Evolutionary conservation across 2,113 vertebrate genomes (phyloP), one percentile per base, ranked within the genome.

Genomic region (Pyxicephalus adspersus): DNA sequence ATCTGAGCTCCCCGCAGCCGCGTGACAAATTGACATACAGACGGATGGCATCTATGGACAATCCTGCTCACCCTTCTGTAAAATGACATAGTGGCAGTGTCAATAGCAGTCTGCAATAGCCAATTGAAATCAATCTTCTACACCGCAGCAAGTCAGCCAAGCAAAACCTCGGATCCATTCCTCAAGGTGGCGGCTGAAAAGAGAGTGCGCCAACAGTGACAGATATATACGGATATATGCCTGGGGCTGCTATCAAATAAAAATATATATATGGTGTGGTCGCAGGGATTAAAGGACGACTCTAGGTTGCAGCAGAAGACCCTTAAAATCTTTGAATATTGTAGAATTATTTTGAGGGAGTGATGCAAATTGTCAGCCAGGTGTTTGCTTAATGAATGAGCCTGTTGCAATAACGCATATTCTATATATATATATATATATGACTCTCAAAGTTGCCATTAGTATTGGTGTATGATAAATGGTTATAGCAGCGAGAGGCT

Each of bases 21-120:
- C 7, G 28, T 58, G 77, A 68, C 52, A 79, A 70, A 79, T 55
- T 79, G 77, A 79, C 52, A 58, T 16, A 38, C 54, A 70, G 64
- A 79, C 64, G 6, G 52, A 68, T 79, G 64, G 77, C 20, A 26
- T 60, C 65, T 26, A 31, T 19, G 50, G 29, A 60, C 65, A 70
- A 70, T 70, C 52, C 55, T 55, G 51, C 71, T 81, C 68, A 66
- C 34, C 51, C 76, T 34, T 67, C 73, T 50, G 52, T 58, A 80
- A 50, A 66, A 57, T 66, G 50, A 77, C 64, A 72, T 50, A 63
- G 57, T 51, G 58, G 31, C 66, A 51, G 18, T 61, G 67, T 71
- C 67, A 71, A 71, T 71, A 71, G 67, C 68, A 3, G 11, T 25
- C 51, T 20, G 29, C 18, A n/a, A 57, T 25, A 72, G 68, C 68